These are phyloP conservation scores for Ichneumoninae sp. DNA, from an alignment of 2,888 invertebrate genomes.

Conservation along the genomic window DNA sequence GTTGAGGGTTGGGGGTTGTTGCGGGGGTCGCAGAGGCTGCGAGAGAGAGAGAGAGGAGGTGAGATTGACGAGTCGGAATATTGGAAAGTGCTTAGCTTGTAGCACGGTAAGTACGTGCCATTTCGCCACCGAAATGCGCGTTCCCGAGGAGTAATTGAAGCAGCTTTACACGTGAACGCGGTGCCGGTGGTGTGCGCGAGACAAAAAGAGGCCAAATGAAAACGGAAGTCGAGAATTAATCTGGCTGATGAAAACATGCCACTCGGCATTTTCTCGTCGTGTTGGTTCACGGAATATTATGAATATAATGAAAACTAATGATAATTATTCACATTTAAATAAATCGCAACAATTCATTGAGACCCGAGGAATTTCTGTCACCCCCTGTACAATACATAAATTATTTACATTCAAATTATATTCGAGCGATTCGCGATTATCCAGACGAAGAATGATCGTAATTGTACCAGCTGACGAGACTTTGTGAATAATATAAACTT, in stretches of 20 bases:
- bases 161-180: conserved; percentile 4
- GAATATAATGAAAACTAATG: conserved; percentile 33
- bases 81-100: conserved; percentile 60
- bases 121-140: conserved; percentile 51
- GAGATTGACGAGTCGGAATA: conserved; percentile 55
- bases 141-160: conserved; percentile 57
- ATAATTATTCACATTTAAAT: conserved; percentile 34
- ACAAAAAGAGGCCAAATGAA: conserved; percentile 47
- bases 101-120: conserved; percentile 49
- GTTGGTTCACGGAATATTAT: not conserved
- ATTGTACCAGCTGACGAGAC: not conserved
- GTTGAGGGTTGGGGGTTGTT: not conserved
- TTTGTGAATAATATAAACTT: not conserved
- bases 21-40: not conserved
- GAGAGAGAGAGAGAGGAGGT: not conserved
- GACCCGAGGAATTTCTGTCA: not conserved
- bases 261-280: conserved; percentile 10
- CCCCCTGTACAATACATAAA: not conserved
- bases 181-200: conserved; percentile 8
- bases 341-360: not conserved
- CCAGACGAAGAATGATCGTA: not conserved
- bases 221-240: conserved; percentile 32
- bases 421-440: not conserved
- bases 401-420: conserved; percentile 23
- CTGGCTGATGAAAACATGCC: not conserved